Base-by-base conservation (phyloP, 2,888 invertebrate species). In the Ichneumon xanthorius region DNA sequence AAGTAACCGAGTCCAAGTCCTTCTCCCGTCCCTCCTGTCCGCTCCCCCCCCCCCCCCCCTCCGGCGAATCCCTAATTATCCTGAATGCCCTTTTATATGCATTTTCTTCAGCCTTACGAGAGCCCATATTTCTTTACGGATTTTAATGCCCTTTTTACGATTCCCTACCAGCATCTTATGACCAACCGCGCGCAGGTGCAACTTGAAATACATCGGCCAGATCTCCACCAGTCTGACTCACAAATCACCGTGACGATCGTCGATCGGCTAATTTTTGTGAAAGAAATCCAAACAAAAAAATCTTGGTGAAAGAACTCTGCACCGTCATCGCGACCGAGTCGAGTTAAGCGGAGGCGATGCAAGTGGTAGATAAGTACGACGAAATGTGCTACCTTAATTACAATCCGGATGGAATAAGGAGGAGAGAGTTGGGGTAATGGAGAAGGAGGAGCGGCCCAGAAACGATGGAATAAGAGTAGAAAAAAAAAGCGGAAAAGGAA, bases 121-220 rank as follows among this genome's bases (percentile, higher is more conserved):
- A 78, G 55, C 65, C 4, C 72, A 65, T 73, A 73, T 72, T 72
- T 80, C 65, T 73, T 73, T 67, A 80, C 73, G 37, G 37, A 80
- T 80, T 71, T 37, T 80, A 53, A 80, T 80, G 72, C 40, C 37
- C 37, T 72, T 79, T 78, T 70, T 78, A 26, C 77, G 19, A 37
- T 11, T 77, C 37, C 30, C 65, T 50, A 9, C 14, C 48, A 61
- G 45, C 45, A 30, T 30, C 58, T 48, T 33, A 50, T 5, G 55
- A 22, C 19, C 40, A 9, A 19, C 22, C 9, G n/a, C n/a, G 19
- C 19, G 19, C n/a, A 22, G 55, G 55, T 19, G 19, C 9, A 55
- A 19, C 55, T 55, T 2, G 19, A n/a, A 22, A 61, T 16, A 61
- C 26, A 16, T 33, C 61, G 5, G 26, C 16, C 16, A 61, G 26